phyloP scores from a whole-genome alignment of 2,797 vertebrate species.

The Epinephelus malabaricus region DNA sequence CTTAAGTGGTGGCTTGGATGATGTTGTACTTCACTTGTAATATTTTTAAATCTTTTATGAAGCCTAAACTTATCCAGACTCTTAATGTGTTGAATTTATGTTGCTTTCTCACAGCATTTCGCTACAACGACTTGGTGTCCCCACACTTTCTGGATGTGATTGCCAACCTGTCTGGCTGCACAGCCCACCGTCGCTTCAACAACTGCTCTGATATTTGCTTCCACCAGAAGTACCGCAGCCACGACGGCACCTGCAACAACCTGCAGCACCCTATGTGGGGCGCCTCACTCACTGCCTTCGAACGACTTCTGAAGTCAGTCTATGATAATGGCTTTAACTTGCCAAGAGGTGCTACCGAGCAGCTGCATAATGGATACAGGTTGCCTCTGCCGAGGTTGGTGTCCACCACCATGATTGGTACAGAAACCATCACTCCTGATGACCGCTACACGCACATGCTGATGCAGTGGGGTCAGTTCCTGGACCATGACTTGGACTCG shows the following conservation, averaged over 20 bases:
- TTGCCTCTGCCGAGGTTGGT: constrained; percentile 94
- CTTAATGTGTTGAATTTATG: background rate
- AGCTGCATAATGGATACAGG: constrained; percentile 87
- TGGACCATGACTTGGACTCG: constrained; percentile 97
- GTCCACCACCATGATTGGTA: constrained; percentile 94
- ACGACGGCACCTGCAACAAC: constrained; percentile 98
- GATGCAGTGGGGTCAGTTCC: constrained; percentile 99
- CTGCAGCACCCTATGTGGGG: constrained; percentile 99
- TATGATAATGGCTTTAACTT: constrained; percentile 98
- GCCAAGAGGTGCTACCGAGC: constrained; percentile 89
- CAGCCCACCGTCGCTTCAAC: constrained; percentile 93
- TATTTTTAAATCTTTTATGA: background rate
- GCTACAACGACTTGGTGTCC: constrained; percentile 98
- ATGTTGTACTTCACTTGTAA: background rate
- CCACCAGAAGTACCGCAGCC: constrained; percentile 97
- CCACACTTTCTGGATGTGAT: constrained; percentile 96
- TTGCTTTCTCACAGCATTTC: constrained; percentile 88
- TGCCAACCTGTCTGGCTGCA: constrained; percentile 97
- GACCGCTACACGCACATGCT: constrained; percentile 96
- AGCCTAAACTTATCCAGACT: background rate
- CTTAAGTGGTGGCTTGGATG: background rate
- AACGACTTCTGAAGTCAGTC: constrained; percentile 94
- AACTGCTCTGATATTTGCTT: constrained; percentile 99
- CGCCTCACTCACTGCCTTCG: constrained; percentile 95
- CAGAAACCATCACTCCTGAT: constrained; percentile 94